A percentile compares a stretch with the other conserved stretches of the same genome.
Evolutionary conservation across 2,888 invertebrate genomes (phyloP).

Genomic region (Tenthredo livida): DNA sequence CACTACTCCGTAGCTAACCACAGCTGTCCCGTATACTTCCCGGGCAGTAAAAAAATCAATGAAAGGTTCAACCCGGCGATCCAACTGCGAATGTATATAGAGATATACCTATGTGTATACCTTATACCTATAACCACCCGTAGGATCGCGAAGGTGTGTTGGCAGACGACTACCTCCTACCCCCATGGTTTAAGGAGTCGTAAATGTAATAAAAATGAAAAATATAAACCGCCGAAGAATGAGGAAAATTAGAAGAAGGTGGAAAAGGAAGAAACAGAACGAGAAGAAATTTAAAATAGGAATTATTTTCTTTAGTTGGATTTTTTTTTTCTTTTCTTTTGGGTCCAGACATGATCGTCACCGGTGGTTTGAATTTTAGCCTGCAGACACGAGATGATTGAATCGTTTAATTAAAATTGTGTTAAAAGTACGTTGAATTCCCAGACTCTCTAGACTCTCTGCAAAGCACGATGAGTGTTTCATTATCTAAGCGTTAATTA

Average conservation of each 20-base stretch:
- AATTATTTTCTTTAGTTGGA: not conserved
- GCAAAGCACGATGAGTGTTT: not conserved
- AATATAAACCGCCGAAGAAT: not conserved
- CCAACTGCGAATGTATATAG: not conserved
- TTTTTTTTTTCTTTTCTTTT: not conserved
- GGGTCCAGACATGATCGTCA: not conserved
- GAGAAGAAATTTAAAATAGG: not conserved
- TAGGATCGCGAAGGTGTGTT: not conserved
- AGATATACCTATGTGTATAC: not conserved
- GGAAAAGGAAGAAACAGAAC: not conserved
- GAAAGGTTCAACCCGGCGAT: constrained; percentile 32
- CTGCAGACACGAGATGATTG: not conserved
- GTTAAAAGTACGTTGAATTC: constrained; percentile 1
- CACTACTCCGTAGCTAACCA: constrained; percentile 23
- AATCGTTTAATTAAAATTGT: constrained; percentile 41
- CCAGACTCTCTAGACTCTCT: not conserved
- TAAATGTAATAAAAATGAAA: not conserved
- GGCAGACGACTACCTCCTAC: not conserved
- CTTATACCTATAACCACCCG: not conserved
- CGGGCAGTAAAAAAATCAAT: constrained; percentile 47
- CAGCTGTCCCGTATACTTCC: constrained; percentile 50
- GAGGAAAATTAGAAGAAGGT: not conserved
- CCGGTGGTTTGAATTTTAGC: not conserved
- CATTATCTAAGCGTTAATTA: constrained; percentile 19
- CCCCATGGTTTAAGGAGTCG: not conserved